phyloP scores from a whole-genome alignment of 2,113 vertebrate species.

The Lepus timidus region DNA sequence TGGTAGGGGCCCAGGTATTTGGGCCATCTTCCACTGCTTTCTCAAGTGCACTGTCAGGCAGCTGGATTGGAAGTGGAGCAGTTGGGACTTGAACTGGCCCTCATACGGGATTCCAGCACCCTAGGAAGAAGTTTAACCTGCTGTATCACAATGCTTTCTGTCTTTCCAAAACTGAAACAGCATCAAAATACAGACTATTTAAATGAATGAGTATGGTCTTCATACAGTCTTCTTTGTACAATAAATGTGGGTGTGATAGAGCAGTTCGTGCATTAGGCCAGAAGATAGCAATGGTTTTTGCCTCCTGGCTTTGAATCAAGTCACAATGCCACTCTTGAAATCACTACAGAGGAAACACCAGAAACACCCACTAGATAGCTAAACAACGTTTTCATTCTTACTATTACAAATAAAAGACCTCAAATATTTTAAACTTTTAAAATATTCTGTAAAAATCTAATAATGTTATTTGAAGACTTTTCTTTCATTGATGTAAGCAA shows the following conservation, averaged over 20 bases:
- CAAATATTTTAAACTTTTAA: not conserved
- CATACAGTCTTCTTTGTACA: not conserved
- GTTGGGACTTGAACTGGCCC: no score
- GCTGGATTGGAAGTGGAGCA: no score
- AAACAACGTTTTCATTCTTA: not conserved
- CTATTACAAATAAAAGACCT: not conserved
- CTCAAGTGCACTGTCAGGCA: no score
- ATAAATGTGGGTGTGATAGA: not conserved
- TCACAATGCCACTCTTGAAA: not conserved
- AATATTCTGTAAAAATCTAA: not conserved
- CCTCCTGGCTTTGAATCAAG: not conserved
- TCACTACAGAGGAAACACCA: not conserved
- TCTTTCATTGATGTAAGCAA: not conserved
- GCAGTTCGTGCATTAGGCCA: not conserved
- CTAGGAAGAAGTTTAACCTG: no score
- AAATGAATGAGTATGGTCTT: not conserved
- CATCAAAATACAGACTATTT: not conserved
- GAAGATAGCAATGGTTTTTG: not conserved
- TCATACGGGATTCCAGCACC: no score
- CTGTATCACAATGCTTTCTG: no score
- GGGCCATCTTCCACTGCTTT: no score
- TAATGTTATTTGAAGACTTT: not conserved
- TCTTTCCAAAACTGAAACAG: not conserved
- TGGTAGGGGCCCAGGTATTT: no score
- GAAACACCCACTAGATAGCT: not conserved